A percentile compares a stretch with the other conserved stretches of the same genome.
Conservation (phyloP, 1,140 invertebrate genomes). For the Philopotamus ludificatus region DNA sequence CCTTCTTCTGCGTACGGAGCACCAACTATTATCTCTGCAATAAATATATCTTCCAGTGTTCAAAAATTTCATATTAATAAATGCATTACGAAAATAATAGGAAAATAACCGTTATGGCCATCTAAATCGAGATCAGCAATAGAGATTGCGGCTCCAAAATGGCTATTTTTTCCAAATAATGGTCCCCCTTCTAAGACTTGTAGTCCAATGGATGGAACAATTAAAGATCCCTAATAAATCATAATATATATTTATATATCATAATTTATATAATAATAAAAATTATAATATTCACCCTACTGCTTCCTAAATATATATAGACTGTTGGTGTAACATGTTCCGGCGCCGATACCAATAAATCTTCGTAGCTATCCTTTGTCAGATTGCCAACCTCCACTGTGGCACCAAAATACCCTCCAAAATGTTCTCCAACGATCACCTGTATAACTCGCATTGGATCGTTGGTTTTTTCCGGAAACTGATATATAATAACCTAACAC, state of each 20-base stretch:
- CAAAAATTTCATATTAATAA: not conserved
- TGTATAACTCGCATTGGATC: too few species aligned
- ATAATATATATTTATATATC: too few species aligned
- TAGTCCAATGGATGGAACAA: too few species aligned
- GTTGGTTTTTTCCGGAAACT: too few species aligned
- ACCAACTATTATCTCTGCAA: slow-evolving; percentile 54
- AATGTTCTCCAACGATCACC: slow-evolving; percentile 49
- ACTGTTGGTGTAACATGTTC: slow-evolving; percentile 61
- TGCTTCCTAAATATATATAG: slow-evolving; percentile 56
- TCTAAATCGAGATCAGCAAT: slow-evolving; percentile 57
- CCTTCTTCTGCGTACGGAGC: slow-evolving; percentile 52
- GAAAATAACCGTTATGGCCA: slow-evolving; percentile 46
- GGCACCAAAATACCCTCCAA: slow-evolving; percentile 67
- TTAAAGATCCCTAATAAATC: too few species aligned
- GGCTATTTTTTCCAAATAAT: slow-evolving; percentile 43
- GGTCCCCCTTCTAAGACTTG: too few species aligned
- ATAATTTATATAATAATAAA: too few species aligned
- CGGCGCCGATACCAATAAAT: slow-evolving; percentile 70
- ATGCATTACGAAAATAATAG: not conserved
- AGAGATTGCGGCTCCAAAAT: slow-evolving; percentile 53
- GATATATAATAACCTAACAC: too few species aligned
- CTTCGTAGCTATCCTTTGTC: slow-evolving; percentile 62
- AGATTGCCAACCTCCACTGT: slow-evolving; percentile 61
- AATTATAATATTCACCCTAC: too few species aligned
- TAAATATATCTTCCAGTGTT: slow-evolving; percentile 12